A percentile compares a stretch with the other conserved stretches of the same genome.
These are phyloP conservation scores for Eremobia ochroleuca DNA, from an alignment of 2,888 invertebrate species.

Conservation along the genomic window DNA sequence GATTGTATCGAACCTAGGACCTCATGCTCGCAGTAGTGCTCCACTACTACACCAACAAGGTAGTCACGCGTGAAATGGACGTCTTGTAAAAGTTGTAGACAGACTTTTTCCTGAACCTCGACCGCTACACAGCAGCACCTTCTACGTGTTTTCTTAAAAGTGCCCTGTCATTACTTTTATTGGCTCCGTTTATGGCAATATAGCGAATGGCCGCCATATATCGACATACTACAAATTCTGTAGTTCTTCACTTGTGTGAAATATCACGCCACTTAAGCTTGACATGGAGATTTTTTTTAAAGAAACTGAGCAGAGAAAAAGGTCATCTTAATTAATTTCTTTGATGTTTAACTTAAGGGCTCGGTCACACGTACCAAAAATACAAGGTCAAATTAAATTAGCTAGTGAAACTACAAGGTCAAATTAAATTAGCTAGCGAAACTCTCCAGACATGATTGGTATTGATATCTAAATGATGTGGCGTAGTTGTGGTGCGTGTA, in stretches of 20 bases:
- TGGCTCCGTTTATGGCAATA: slow-evolving; percentile 48
- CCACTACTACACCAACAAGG: too few species aligned
- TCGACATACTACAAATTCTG: slow-evolving; percentile 41
- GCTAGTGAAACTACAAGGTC: background rate
- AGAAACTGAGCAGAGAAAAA: slow-evolving; percentile 30
- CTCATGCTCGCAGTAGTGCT: too few species aligned
- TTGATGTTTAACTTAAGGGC: slow-evolving; percentile 10
- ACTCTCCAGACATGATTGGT: too few species aligned
- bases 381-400: too few species aligned
- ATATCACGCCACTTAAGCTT: slow-evolving; percentile 53
- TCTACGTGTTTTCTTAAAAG: slow-evolving; percentile 21
- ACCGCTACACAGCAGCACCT: background rate
- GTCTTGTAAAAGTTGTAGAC: background rate
- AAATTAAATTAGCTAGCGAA: background rate
- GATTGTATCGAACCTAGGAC: too few species aligned
- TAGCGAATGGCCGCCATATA: slow-evolving; percentile 39
- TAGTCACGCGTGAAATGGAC: too few species aligned
- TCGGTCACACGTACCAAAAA: background rate
- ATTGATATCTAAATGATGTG: background rate
- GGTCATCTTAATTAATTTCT: slow-evolving; percentile 57
- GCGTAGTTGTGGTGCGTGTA: too few species aligned
- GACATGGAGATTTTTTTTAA: slow-evolving; percentile 28
- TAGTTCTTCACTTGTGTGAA: slow-evolving; percentile 50
- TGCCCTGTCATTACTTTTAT: slow-evolving; percentile 46
- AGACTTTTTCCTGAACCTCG: background rate